These are phyloP conservation scores for Sebastes taczanowskii DNA, from an alignment of 2,797 vertebrate species.

Conservation along the genomic window DNA sequence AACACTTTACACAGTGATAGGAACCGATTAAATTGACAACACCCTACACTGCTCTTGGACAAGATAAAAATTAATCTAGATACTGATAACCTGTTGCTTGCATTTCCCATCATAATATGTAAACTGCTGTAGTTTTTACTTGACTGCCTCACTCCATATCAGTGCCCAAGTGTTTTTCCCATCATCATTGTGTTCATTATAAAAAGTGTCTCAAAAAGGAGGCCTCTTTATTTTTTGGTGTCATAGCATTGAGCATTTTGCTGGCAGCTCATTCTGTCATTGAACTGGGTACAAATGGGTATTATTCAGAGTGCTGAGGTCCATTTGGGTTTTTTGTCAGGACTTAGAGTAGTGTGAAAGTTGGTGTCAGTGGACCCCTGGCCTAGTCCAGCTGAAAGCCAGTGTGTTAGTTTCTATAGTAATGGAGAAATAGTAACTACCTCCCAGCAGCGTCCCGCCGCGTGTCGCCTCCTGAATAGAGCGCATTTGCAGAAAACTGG, in stretches of 20 bases:
- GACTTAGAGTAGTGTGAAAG: constrained; percentile 88
- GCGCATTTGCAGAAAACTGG: constrained; percentile 97
- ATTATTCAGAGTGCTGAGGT: constrained; percentile 92
- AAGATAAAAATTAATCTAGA: background rate
- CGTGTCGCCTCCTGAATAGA: constrained; percentile 98
- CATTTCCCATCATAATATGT: background rate
- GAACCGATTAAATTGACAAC: background rate
- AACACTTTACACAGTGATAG: background rate
- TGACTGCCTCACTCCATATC: background rate
- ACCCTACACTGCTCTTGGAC: background rate
- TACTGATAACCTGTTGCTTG: background rate
- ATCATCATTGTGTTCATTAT: constrained; percentile 34
- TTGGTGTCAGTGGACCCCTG: constrained; percentile 88
- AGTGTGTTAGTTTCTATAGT: constrained; percentile 97
- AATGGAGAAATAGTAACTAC: constrained; percentile 93
- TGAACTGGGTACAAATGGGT: constrained; percentile 93
- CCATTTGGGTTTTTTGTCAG: constrained; percentile 89
- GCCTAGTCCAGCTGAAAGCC: constrained; percentile 92
- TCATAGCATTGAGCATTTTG: constrained; percentile 50
- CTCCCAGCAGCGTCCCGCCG: constrained; percentile 95
- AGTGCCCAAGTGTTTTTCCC: constrained; percentile 16
- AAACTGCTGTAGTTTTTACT: background rate
- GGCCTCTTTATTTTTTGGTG: constrained; percentile 51
- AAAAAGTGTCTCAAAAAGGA: constrained; percentile 41
- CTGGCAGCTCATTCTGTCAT: constrained; percentile 89